Evolutionary conservation across 2,888 invertebrate genomes (phyloP), one percentile per base, ranked within the genome.

Genomic region (Meteorus cinctellus): DNA sequence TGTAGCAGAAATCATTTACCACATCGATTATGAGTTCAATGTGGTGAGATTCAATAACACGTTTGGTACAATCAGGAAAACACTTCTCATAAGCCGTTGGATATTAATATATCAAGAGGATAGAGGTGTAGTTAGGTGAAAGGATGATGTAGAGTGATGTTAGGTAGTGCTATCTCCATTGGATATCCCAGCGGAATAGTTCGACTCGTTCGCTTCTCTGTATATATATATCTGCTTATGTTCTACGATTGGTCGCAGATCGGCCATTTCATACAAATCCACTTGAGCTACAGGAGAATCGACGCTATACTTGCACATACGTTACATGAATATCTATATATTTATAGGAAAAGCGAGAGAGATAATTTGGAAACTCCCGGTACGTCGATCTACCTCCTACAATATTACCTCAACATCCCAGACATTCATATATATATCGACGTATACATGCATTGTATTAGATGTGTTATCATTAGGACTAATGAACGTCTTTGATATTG

Each of bases 271-370:
- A 76, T 55, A 78, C 82, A 80, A 41, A 83, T 83, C 79, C 77
- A 77, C 74, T 72, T 8, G 76, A 72, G 73, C 75, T 34, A 16
- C 31, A 77, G 72, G 31, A 29, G 27, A 78, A 80, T 80, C 79
- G 81, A 81, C 81, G 80, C 70, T 79, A 55, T 55, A 55, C 19
- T 19, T 55, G 82, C 79, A 78, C 80, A 81, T 76, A 75, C 71
- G 77, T 80, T 79, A 82, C 80, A 82, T 78, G 75, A 77, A 77
- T 79, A 83, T 83, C 78, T 80, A 80, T 76, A 79, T 80, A 81
- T 79, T 82, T 81, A 79, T 80, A 79, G 75, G 78, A 80, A 82
- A 84, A 71, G 78, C 76, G 75, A 8, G 4, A 8, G 10, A 75
- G 81, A 83, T 84, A 82, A 80, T 79, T 80, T 74, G 76, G 19